Evolutionary conservation across 2,888 invertebrate species (phyloP).

Genomic region (Cataglyphis rosenhaueri): DNA sequence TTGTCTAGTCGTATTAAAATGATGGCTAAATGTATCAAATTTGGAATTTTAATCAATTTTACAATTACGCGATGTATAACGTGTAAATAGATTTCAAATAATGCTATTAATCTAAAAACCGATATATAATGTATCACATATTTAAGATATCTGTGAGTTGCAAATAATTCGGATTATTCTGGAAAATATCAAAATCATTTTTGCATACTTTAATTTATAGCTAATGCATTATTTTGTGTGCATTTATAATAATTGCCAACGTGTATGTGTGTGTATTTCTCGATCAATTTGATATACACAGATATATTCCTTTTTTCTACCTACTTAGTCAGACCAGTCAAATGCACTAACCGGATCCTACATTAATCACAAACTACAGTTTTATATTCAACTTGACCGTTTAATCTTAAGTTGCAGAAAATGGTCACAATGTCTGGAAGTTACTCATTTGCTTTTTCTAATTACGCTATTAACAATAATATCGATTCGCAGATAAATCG

Average conservation of each 20-base stretch:
- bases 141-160: neutral
- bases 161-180: neutral
- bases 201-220: neutral
- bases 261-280: neutral
- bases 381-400: neutral
- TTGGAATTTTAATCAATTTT: neutral
- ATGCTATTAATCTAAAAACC: neutral
- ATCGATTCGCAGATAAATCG: constrained; percentile 19
- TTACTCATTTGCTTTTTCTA: constrained; percentile 5
- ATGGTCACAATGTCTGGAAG: constrained; percentile 16
- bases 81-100: constrained; percentile 1
- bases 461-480: constrained; percentile 34
- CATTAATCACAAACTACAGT: neutral
- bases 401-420: constrained; percentile 30
- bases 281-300: neutral
- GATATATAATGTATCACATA: neutral
- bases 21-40: constrained; percentile 39
- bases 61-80: neutral
- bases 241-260: neutral
- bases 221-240: neutral
- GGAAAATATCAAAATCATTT: neutral
- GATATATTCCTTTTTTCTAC: neutral
- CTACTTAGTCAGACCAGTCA: neutral
- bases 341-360: neutral
- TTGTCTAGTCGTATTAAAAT: neutral